Evolutionary conservation across 2,888 invertebrate species (phyloP).

Genomic region (Agriopis leucophaearia): DNA sequence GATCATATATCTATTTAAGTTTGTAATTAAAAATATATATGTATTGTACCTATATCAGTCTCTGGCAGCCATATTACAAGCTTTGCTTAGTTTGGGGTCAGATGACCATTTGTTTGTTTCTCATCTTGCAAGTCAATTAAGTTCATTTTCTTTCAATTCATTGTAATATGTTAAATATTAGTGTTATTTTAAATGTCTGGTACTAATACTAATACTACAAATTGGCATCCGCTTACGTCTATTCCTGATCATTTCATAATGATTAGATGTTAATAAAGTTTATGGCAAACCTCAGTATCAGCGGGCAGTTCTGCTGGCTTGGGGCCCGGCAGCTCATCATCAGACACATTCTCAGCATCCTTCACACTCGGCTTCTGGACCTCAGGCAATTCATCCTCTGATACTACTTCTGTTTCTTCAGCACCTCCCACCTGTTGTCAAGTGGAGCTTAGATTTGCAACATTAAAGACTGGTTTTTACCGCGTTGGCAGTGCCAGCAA

Average conservation of each 20-base stretch:
- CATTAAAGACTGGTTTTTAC: not conserved
- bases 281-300: conserved; percentile 87
- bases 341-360: conserved; percentile 94
- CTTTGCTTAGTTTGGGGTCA: too few relatives aligned
- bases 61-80: too few relatives aligned
- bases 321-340: conserved; percentile 91
- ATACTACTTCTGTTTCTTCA: conserved; percentile 94
- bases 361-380: conserved; percentile 92
- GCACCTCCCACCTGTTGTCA: conserved; percentile 81
- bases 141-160: not conserved
- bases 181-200: too few relatives aligned
- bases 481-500: not conserved
- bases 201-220: too few relatives aligned
- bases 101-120: too few relatives aligned
- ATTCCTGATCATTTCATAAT: too few relatives aligned
- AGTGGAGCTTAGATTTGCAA: not conserved
- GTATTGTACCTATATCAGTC: too few relatives aligned
- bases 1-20: too few relatives aligned
- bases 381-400: conserved; percentile 92
- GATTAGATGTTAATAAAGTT: not conserved
- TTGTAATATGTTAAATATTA: too few relatives aligned
- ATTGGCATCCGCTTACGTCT: too few relatives aligned
- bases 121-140: not conserved
- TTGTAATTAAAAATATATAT: too few relatives aligned
- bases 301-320: conserved; percentile 90